Percentiles rank a stretch among this genome's conserved stretches.
phyloP scores from a whole-genome alignment of 2,113 vertebrate species.

The Rostratula benghalensis region DNA sequence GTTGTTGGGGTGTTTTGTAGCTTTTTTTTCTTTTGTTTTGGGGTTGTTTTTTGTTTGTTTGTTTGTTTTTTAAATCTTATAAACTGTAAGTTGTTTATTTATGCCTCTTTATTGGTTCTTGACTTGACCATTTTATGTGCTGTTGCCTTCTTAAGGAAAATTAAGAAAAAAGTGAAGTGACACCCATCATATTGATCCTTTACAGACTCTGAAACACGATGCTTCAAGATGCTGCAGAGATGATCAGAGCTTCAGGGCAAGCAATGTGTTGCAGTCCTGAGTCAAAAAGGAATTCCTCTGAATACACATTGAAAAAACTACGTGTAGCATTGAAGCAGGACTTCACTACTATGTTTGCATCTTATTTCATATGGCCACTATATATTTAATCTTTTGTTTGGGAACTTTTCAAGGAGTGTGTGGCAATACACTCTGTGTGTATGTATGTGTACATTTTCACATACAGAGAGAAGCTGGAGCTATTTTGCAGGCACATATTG shows the following conservation, averaged over 20 bases:
- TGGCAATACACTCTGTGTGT: neutral
- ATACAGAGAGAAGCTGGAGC: neutral
- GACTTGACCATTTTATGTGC: neutral
- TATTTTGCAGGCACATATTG: neutral
- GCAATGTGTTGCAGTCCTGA: neutral
- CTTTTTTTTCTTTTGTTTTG: neutral
- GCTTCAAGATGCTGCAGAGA: neutral
- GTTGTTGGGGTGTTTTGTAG: neutral
- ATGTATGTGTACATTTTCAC: neutral
- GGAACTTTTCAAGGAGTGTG: neutral
- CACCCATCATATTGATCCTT: neutral
- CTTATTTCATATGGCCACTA: neutral
- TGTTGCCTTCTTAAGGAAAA: neutral
- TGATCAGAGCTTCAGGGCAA: neutral
- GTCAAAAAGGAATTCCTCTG: neutral
- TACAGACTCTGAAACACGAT: rapidly evolving
- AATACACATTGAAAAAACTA: neutral
- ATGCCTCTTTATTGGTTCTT: neutral
- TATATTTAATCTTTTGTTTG: neutral
- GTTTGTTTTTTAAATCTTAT: neutral
- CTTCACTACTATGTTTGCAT: neutral
- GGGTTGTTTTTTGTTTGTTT: no score
- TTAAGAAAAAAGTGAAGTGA: neutral
- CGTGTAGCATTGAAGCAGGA: neutral
- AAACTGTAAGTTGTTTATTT: neutral